Evolutionary conservation across 1,140 invertebrate genomes (phyloP), one percentile per base, ranked within the genome.

Genomic region (Micrasema longulum): DNA sequence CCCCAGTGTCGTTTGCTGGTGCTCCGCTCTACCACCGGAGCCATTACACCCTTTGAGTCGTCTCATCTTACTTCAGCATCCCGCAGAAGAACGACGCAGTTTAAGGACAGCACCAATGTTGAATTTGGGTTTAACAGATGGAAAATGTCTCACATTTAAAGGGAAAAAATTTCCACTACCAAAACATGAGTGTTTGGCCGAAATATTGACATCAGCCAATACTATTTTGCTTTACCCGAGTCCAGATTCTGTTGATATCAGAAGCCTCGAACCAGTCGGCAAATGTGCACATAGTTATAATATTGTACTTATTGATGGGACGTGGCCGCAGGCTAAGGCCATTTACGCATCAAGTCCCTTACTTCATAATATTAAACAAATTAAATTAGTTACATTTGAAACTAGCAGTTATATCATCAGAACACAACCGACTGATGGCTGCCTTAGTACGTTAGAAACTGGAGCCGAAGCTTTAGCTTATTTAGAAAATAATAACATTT

Each of bases 261-360:
- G 77, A 70, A 79, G 86, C 41, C 74, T 85, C n/a, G 79, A 81
- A 62, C 48, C 52, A n/a, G 76, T 85, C 48, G 77, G 77, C 76
- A 77, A 48, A 66, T 78, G 80, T 72, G 78, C 76, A 77, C 75
- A 71, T 72, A 81, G 80, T 77, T 95, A 94, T 77, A 97, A 95
- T 82, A 84, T 97, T 41, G 85, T 98, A 45, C 82, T 98, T 55
- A 88, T 98, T 73, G 95, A 98, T 88, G 95, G 95, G 26, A 98
- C 95, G 35, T 98, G 95, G 95, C 91, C 93, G 14, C 95, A 98
- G 86, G 95, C 96, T 10, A 96, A 95, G 84, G 91, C 91, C 12
- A 94, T 94, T 67, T 94, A 92, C 82, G 88, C 91, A 41, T 89
- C 90, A 47, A 92, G 90, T 80, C 86, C 89, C n/a, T 82, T 87